Conservation (phyloP, 2,888 invertebrate species). For the Laspeyria flexula region DNA sequence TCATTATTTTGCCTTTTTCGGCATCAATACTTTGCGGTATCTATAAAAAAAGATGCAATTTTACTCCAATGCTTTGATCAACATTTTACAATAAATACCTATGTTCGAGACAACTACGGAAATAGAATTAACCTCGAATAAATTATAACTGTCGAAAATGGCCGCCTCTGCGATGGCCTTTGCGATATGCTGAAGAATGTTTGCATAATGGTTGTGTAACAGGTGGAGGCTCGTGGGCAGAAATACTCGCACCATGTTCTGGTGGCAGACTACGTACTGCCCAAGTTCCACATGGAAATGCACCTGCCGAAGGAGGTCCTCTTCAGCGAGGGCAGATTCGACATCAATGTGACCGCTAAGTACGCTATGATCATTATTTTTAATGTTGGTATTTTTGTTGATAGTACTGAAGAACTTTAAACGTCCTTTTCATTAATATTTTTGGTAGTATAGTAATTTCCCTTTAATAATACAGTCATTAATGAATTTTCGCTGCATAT, state of each 20-base stretch:
- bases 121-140: constrained; percentile 38
- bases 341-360: constrained; percentile 93
- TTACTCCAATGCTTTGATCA: not conserved
- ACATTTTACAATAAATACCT: not conserved
- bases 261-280: constrained; percentile 96
- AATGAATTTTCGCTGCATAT: too few relatives aligned
- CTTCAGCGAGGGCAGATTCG: constrained; percentile 91
- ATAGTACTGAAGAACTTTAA: too few relatives aligned
- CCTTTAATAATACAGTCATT: too few relatives aligned
- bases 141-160: constrained; percentile 16
- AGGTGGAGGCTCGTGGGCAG: constrained; percentile 83
- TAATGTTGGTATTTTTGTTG: too few relatives aligned
- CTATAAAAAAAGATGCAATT: too few relatives aligned
- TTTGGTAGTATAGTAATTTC: too few relatives aligned
- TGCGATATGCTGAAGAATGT: constrained; percentile 32
- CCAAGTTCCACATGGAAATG: constrained; percentile 96
- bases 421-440: too few relatives aligned
- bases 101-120: constrained; percentile 26
- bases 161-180: constrained; percentile 47
- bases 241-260: constrained; percentile 90
- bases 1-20: too few relatives aligned
- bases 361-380: constrained; percentile 73
- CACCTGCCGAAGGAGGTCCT: constrained; percentile 93
- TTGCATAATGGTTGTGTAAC: constrained; percentile 36
- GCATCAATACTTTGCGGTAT: too few relatives aligned